These are phyloP conservation scores for Raja brachyura DNA, from an alignment of 2,113 vertebrate genomes.

Conservation along the genomic window DNA sequence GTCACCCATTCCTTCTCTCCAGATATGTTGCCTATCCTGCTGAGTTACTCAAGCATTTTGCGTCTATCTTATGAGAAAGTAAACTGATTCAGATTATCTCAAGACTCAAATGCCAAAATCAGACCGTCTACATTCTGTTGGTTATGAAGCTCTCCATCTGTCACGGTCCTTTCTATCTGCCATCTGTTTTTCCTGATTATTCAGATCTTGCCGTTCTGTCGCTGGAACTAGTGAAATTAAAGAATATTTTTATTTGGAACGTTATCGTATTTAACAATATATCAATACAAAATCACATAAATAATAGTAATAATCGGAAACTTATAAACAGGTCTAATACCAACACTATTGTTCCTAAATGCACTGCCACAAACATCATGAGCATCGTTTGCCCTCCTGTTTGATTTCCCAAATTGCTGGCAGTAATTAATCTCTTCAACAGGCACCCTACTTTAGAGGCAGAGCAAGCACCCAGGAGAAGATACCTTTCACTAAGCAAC, in stretches of 20 bases:
- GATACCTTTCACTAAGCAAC: background rate
- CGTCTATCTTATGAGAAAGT: background rate
- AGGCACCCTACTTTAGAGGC: background rate
- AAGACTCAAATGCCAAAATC: background rate
- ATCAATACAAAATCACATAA: background rate
- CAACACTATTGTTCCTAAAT: background rate
- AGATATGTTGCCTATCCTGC: no score
- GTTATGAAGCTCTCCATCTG: background rate
- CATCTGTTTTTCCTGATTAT: background rate
- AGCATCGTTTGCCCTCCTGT: background rate
- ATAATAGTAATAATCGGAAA: background rate
- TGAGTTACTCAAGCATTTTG: no score
- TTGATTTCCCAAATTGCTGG: background rate
- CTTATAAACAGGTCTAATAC: background rate
- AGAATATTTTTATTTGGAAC: background rate
- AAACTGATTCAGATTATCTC: background rate
- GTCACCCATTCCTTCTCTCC: no score
- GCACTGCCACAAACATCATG: background rate
- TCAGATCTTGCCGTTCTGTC: background rate
- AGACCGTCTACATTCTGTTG: background rate
- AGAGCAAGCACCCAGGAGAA: background rate
- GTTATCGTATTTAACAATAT: background rate
- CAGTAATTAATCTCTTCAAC: background rate
- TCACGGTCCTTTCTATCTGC: background rate
- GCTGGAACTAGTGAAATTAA: background rate